Conservation (phyloP, 2,888 invertebrate species). For the Bimastos eiseni region DNA sequence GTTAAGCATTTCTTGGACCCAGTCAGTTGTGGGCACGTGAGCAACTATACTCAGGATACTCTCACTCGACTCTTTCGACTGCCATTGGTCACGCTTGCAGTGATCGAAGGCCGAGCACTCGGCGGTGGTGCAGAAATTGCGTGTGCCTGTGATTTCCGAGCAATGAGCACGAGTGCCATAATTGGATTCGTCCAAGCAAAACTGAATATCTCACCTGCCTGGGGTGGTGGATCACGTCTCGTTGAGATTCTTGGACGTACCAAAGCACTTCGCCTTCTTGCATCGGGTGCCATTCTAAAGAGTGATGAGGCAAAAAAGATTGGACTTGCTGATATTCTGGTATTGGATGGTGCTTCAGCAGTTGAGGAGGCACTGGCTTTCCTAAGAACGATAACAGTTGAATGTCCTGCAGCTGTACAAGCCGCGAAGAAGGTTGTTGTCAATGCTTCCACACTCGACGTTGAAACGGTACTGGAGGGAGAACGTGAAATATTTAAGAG, state of each 20-base stretch:
- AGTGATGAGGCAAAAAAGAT: constrained; percentile 59
- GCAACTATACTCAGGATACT: constrained; percentile 63
- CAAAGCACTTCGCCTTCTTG: constrained; percentile 62
- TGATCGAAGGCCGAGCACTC: constrained; percentile 65
- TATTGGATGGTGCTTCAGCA: constrained; percentile 49
- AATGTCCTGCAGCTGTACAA: constrained; percentile 48
- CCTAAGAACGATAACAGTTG: constrained; percentile 52
- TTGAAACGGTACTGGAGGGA: constrained; percentile 49
- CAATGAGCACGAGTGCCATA: constrained; percentile 59
- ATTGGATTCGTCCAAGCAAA: constrained; percentile 64
- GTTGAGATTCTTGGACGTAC: constrained; percentile 61
- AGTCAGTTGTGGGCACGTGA: constrained; percentile 62
- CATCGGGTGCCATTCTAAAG: constrained; percentile 53
- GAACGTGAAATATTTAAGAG: constrained; percentile 62
- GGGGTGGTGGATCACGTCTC: constrained; percentile 65
- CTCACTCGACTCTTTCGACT: constrained; percentile 61
- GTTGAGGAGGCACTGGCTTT: constrained; percentile 54
- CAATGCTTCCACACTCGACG: constrained; percentile 46
- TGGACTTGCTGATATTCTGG: constrained; percentile 61
- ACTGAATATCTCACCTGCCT: constrained; percentile 66
- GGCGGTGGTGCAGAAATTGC: constrained; percentile 68
- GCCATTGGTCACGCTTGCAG: constrained; percentile 65
- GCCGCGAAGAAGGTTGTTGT: constrained; percentile 56
- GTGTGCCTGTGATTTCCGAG: constrained; percentile 65
- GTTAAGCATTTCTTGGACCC: constrained; percentile 49